phyloP scores from a whole-genome alignment of 2,797 vertebrate genomes.

The Arrhamphus sclerolepis region DNA sequence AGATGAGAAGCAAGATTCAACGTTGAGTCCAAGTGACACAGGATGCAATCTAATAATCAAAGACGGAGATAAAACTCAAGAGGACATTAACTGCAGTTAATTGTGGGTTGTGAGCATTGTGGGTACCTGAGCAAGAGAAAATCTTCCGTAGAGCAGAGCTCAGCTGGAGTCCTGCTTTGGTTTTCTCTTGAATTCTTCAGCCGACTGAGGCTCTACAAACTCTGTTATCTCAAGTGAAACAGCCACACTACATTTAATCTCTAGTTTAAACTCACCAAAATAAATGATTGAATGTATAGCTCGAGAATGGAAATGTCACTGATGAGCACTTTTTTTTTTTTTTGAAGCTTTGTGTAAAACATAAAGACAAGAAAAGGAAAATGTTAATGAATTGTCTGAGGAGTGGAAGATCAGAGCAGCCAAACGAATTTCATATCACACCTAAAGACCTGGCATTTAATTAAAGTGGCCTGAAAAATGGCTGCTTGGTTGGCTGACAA shows the following conservation, averaged over 20 bases:
- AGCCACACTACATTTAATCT: slow-evolving; percentile 68
- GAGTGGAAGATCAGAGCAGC: slow-evolving; percentile 77
- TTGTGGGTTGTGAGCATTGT: too few relatives aligned
- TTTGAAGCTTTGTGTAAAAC: slow-evolving; percentile 73
- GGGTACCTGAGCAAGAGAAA: slow-evolving; percentile 41
- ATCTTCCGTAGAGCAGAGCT: slow-evolving; percentile 32
- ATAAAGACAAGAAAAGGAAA: slow-evolving; percentile 68
- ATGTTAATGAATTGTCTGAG: slow-evolving; percentile 79
- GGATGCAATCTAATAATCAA: slow-evolving; percentile 5
- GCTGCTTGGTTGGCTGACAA: slow-evolving; percentile 76
- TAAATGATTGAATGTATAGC: slow-evolving; percentile 68
- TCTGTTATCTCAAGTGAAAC: slow-evolving; percentile 69
- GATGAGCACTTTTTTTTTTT: slow-evolving; percentile 54
- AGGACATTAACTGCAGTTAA: slow-evolving; percentile 24
- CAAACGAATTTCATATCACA: slow-evolving; percentile 80
- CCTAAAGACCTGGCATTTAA: slow-evolving; percentile 82
- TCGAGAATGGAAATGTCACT: slow-evolving; percentile 66
- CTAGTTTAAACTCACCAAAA: slow-evolving; percentile 70
- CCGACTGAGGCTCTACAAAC: slow-evolving; percentile 36
- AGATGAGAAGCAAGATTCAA: too few relatives aligned
- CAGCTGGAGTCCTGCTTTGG: slow-evolving; percentile 31
- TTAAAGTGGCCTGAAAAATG: slow-evolving; percentile 79
- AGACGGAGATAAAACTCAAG: not conserved
- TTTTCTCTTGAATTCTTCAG: slow-evolving; percentile 49
- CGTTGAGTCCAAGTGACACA: slow-evolving; percentile 9